A percentile compares a stretch with the other conserved stretches of the same genome.
phyloP scores from a whole-genome alignment of 2,113 vertebrate species.

The Hyperopisus bebe region DNA sequence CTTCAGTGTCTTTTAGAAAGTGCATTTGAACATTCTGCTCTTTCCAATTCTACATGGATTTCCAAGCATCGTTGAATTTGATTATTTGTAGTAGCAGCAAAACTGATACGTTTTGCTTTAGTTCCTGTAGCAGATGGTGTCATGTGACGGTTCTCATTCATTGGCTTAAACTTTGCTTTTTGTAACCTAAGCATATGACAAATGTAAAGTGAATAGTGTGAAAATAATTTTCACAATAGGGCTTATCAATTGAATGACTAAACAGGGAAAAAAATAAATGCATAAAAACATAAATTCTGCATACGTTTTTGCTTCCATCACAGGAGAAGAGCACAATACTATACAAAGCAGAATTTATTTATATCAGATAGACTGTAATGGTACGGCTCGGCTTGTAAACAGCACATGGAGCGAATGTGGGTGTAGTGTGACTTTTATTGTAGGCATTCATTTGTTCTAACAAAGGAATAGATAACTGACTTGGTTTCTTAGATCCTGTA shows the following conservation, averaged over 20 bases:
- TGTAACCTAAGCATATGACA: background rate
- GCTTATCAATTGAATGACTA: background rate
- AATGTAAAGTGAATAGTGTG: background rate
- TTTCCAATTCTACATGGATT: background rate
- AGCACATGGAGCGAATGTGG: background rate
- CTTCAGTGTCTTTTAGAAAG: background rate
- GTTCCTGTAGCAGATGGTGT: constrained; percentile 14
- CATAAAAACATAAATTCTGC: background rate
- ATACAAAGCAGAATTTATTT: background rate
- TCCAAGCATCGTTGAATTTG: background rate
- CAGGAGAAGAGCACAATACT: background rate
- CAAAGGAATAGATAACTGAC: constrained; percentile 14
- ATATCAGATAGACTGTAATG: background rate
- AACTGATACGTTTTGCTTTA: background rate
- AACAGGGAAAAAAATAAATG: background rate
- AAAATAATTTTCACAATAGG: background rate
- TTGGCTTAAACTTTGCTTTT: background rate
- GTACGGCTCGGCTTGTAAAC: background rate
- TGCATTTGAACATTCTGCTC: background rate
- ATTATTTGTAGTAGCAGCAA: constrained; percentile 13
- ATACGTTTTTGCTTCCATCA: background rate
- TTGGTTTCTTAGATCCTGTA: constrained; percentile 2
- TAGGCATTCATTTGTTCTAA: constrained; percentile 8
- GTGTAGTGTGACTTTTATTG: background rate
- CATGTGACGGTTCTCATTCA: background rate